phyloP scores from a whole-genome alignment of 1,140 invertebrate genomes.

The Atta texana region DNA sequence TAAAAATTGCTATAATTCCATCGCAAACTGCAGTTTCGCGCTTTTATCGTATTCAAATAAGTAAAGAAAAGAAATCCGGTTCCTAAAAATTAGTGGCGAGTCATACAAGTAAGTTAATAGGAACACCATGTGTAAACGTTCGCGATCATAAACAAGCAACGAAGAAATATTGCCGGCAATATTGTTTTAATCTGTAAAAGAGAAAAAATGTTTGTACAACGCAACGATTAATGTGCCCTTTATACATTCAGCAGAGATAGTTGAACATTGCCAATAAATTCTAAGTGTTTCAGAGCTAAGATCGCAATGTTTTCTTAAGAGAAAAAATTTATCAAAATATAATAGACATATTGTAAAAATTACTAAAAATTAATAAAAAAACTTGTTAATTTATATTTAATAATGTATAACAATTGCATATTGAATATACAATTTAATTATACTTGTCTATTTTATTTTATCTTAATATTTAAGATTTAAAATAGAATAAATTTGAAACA shows the following conservation, averaged over 20 bases:
- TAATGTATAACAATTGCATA: not conserved
- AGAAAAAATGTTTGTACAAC: slow-evolving; percentile 40
- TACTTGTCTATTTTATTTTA: not conserved
- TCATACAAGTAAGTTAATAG: slow-evolving; percentile 3
- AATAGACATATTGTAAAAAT: not conserved
- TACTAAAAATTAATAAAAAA: not conserved
- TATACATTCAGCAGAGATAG: not conserved
- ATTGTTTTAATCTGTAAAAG: slow-evolving; percentile 36
- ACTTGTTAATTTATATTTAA: not conserved
- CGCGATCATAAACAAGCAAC: slow-evolving; percentile 14
- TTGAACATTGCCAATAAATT: slow-evolving; percentile 19
- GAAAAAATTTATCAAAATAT: not conserved
- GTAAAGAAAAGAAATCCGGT: not conserved
- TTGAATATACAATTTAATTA: not conserved
- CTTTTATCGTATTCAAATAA: slow-evolving; percentile 25
- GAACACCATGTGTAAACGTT: slow-evolving; percentile 15
- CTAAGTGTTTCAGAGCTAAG: not conserved
- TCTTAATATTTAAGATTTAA: slow-evolving; percentile 11
- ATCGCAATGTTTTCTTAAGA: not conserved
- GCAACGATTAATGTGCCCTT: not conserved
- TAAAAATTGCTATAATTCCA: slow-evolving; percentile 4
- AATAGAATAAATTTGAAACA: not conserved
- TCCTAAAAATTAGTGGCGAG: slow-evolving; percentile 30
- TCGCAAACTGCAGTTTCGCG: not conserved
- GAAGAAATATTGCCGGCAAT: slow-evolving; percentile 38